Evolutionary conservation across 2,888 invertebrate genomes (phyloP), one percentile per base, ranked within the genome.

Genomic region (Tribolium freemani): DNA sequence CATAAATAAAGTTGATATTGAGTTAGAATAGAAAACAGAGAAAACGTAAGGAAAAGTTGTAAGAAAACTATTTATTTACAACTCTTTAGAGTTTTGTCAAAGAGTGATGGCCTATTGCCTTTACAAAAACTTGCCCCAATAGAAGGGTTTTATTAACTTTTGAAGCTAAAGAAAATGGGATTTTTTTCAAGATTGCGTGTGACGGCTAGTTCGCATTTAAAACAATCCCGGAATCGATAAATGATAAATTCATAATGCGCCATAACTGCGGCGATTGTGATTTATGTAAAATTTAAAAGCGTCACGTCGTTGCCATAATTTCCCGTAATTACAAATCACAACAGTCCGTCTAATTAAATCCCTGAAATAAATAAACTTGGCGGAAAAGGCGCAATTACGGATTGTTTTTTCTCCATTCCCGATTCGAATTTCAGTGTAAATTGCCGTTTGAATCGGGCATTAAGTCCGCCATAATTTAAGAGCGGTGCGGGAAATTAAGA

Each of bases 401-500:
- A 56, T 64, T 71, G 64, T 71, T 71, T 71, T 71, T 71, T 71
- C 57, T 63, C 13, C 10, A 11, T 26, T 16, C 46, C 46, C 53
- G 44, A 60, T 68, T 58, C 48, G 68, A 68, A 68, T 69, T 72
- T 68, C 54, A 8, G 38, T 60, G 56, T 69, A 72, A 72, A 72
- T 54, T 72, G 69, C 45, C 44, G 30, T 69, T 69, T 75, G 73
- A 78, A 79, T 78, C 76, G 72, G 77, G 64, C 60, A 50, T 75
- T 75, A 71, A 77, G 78, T 76, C 73, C 64, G 75, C 75, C 66
- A 78, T 79, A 81, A 80, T 79, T 78, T 79, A 80, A 72, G 71
- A 71, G 63, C 69, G 72, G 68, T 71, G 72, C 72, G 69, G 76
- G 75, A 78, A 81, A 80, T 80, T 78, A 79, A 79, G 76, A 80